A percentile compares a stretch with the other conserved stretches of the same genome.
Evolutionary conservation across 2,888 invertebrate species (phyloP).

Genomic region (Anagyrus pseudococci): DNA sequence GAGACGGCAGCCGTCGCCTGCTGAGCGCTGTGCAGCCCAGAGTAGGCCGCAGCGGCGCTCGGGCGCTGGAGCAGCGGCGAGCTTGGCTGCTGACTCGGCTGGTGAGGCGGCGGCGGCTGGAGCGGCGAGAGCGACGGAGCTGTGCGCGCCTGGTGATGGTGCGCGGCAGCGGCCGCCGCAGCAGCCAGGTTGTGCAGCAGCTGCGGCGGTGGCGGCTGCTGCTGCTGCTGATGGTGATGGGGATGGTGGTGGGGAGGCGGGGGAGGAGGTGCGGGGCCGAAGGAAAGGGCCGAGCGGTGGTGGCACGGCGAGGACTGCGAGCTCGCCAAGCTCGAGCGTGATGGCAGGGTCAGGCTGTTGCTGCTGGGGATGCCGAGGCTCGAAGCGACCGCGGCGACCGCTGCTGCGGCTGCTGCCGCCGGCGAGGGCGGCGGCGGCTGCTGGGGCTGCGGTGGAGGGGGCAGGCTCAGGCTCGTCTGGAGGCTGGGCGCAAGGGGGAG

Average conservation of each 20-base stretch:
- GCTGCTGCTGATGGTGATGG: constrained; percentile 32
- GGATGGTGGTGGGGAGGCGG: constrained; percentile 41
- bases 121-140: constrained; percentile 26
- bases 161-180: constrained; percentile 15
- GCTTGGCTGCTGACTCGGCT: constrained; percentile 35
- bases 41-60: constrained; percentile 30
- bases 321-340: constrained; percentile 47
- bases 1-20: constrained; percentile 21
- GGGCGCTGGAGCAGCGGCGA: constrained; percentile 39
- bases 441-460: constrained; percentile 43
- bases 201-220: constrained; percentile 41
- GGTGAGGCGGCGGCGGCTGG: constrained; percentile 43
- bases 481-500: constrained; percentile 54
- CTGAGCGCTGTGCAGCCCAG: constrained; percentile 40
- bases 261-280: constrained; percentile 21
- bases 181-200: constrained; percentile 38
- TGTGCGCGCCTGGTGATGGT: constrained; percentile 16
- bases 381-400: constrained; percentile 29
- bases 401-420: constrained; percentile 44
- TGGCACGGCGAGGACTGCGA: constrained; percentile 55
- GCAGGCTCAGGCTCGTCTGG: constrained; percentile 56
- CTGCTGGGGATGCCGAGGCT: constrained; percentile 50
- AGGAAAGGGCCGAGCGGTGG: constrained; percentile 48
- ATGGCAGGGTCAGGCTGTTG: constrained; percentile 49
- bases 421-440: constrained; percentile 48